phyloP scores from a whole-genome alignment of 2,797 vertebrate genomes.

The Dipus sagitta region DNA sequence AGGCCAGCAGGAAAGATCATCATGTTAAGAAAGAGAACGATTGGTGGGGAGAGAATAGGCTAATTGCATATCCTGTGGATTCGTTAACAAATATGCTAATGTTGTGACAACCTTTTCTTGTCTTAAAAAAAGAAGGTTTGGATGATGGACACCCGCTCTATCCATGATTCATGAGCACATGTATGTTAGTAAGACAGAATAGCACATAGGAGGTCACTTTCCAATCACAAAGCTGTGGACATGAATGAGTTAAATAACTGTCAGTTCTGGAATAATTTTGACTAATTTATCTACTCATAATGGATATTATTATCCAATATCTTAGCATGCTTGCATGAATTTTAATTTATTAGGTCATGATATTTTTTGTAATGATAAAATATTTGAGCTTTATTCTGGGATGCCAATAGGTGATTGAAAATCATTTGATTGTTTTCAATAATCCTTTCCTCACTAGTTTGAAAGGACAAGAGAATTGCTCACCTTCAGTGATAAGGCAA shows the following conservation, averaged over 20 bases:
- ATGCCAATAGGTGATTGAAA: not conserved
- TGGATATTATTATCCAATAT: not conserved
- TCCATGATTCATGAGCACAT: not conserved
- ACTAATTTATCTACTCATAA: not conserved
- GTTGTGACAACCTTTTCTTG: slow-evolving; percentile 37
- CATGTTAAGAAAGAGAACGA: slow-evolving; percentile 18
- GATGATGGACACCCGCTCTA: not conserved
- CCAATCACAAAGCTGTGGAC: not conserved
- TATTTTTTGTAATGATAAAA: slow-evolving; percentile 37
- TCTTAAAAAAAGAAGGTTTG: not conserved
- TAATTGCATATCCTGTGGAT: not conserved
- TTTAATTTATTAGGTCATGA: slow-evolving; percentile 6
- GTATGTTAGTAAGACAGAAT: not conserved
- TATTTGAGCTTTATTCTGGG: slow-evolving; percentile 26
- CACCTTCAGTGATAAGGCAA: not conserved
- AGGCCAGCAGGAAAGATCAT: not conserved
- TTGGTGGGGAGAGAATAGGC: not conserved
- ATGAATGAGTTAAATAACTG: slow-evolving; percentile 3
- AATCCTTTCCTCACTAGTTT: not conserved
- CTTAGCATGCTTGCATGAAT: not conserved
- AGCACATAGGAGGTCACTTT: not conserved
- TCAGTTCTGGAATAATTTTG: slow-evolving; percentile 2
- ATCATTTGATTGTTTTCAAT: not conserved
- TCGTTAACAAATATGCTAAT: slow-evolving; percentile 22
- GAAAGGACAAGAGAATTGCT: not conserved